Percentiles rank a stretch among this genome's conserved stretches.
phyloP scores from a whole-genome alignment of 1,140 invertebrate genomes.

The Eueides isabella region DNA sequence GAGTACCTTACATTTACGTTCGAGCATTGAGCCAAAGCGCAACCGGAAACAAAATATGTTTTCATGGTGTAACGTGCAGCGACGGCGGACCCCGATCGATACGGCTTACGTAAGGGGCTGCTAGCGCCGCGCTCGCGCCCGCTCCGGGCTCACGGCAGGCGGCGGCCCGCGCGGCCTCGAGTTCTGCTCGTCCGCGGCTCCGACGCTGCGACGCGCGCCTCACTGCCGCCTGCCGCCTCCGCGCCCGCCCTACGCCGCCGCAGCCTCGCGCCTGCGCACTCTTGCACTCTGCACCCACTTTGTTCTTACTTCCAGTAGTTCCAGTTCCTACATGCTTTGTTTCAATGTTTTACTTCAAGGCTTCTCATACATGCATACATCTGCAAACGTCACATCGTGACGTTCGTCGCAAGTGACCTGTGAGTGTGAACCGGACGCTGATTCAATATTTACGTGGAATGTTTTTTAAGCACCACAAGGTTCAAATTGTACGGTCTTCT shows the following conservation, averaged over 20 bases:
- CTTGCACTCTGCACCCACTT: not conserved
- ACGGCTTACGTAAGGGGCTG: constrained; percentile 37
- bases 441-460: not conserved
- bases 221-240: constrained; percentile 50
- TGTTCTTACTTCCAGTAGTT: not conserved
- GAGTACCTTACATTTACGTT: constrained; percentile 15
- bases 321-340: not conserved
- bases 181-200: constrained; percentile 36
- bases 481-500: no score
- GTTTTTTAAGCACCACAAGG: not conserved
- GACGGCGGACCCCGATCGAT: constrained; percentile 36
- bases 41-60: constrained; percentile 38
- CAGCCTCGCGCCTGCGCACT: not conserved
- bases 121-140: not conserved
- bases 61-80: constrained; percentile 34
- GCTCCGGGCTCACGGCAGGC: constrained; percentile 2
- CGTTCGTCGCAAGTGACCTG: not conserved
- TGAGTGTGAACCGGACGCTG: not conserved
- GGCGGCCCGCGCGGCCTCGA: constrained; percentile 29
- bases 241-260: constrained; percentile 18
- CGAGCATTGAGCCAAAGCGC: constrained; percentile 28
- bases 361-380: not conserved
- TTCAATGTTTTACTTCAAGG: not conserved
- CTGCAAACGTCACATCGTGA: not conserved
- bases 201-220: constrained; percentile 42